Conservation (phyloP, 2,797 vertebrate species). For the Crotalus adamanteus region DNA sequence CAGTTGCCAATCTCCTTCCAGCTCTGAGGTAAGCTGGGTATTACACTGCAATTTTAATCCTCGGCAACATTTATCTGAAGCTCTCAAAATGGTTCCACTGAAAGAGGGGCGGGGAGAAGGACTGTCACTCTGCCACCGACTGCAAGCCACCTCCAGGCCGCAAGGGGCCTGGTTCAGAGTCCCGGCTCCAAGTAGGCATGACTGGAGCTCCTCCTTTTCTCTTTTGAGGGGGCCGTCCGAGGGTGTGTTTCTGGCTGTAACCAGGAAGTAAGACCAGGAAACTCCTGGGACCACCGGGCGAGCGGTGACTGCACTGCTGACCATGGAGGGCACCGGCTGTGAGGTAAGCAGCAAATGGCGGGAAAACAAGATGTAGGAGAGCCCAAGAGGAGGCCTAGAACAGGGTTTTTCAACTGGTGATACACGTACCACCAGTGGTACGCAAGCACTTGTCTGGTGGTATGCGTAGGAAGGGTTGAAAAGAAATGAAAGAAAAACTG, state of each 20-base stretch:
- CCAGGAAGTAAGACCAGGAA: conserved; percentile 37
- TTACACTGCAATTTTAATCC: background rate
- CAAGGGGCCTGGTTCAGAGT: background rate
- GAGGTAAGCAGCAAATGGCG: background rate
- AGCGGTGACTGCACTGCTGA: background rate
- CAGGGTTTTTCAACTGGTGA: too few relatives aligned
- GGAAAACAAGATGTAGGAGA: background rate
- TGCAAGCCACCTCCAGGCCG: background rate
- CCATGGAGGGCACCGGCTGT: background rate
- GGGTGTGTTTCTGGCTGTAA: background rate
- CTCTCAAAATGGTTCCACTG: background rate
- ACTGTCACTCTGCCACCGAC: too few relatives aligned
- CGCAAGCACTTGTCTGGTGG: too few relatives aligned
- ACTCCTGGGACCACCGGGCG: accelerated
- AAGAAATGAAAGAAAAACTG: too few relatives aligned
- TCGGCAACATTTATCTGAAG: background rate
- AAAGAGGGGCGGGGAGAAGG: background rate
- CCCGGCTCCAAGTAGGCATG: background rate
- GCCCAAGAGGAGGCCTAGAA: background rate
- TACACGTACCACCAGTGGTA: too few relatives aligned
- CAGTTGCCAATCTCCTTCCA: too few relatives aligned
- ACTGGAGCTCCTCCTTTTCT: background rate
- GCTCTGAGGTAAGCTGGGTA: too few relatives aligned
- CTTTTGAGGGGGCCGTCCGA: too few relatives aligned
- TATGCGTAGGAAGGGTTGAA: too few relatives aligned